A percentile compares a stretch with the other conserved stretches of the same genome.
Evolutionary conservation across 2,797 vertebrate genomes (phyloP).

Genomic region (Mormyrus hasselquistii): DNA sequence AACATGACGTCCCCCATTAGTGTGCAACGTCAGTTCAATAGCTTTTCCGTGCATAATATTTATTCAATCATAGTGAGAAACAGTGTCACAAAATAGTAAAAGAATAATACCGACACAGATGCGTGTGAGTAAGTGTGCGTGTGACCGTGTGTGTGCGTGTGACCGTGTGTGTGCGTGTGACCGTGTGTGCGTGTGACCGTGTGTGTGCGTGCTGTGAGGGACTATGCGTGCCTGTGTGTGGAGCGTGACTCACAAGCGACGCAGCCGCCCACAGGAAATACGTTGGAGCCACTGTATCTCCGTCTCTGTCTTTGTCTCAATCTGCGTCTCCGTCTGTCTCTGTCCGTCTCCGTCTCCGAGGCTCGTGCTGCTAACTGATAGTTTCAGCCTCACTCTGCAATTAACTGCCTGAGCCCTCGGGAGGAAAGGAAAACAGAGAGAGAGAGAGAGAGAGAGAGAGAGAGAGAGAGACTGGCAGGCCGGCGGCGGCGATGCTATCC

Average conservation of each 20-base stretch:
- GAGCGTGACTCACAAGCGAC: not conserved
- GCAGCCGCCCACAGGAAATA: constrained; percentile 7
- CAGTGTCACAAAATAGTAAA: not conserved
- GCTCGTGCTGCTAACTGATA: constrained; percentile 42
- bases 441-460: constrained; percentile 32
- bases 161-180: not conserved
- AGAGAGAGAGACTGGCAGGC: constrained; percentile 37
- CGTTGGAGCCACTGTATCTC: not conserved
- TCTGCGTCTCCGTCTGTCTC: constrained; percentile 32
- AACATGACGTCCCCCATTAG: not conserved
- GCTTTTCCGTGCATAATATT: not conserved
- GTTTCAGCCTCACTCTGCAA: constrained; percentile 53
- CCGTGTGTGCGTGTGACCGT: not conserved
- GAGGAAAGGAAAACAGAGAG: constrained; percentile 48
- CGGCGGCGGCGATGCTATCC: constrained; percentile 76
- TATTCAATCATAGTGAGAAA: not conserved
- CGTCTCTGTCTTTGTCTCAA: not conserved
- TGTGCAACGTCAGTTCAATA: not conserved
- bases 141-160: not conserved
- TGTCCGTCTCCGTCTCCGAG: constrained; percentile 31
- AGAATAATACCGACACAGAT: not conserved
- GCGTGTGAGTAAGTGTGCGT: constrained; percentile 12
- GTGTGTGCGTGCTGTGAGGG: constrained; percentile 4
- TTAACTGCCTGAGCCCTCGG: constrained; percentile 53
- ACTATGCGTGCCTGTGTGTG: constrained; percentile 16